A percentile compares a stretch with the other conserved stretches of the same genome.
phyloP scores from a whole-genome alignment of 2,888 invertebrate species.

The Eupithecia tripunctaria region DNA sequence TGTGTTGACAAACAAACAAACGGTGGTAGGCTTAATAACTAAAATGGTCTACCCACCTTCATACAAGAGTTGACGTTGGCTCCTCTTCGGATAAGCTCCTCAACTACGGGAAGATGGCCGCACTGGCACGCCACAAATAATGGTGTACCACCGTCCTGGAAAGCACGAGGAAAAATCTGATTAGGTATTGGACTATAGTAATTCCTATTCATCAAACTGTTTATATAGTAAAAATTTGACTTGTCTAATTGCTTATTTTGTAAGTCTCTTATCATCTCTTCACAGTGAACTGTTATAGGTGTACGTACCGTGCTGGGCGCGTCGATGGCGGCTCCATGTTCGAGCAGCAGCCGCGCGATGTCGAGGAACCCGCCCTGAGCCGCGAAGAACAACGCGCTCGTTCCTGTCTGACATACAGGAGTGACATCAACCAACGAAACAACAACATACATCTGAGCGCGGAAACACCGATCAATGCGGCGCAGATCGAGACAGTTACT shows the following conservation, averaged over 20 bases:
- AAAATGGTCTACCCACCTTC: constrained; percentile 85
- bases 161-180: background rate
- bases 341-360: constrained; percentile 90
- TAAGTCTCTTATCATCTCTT: too few species aligned
- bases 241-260: too few species aligned
- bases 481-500: background rate
- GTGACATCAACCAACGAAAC: constrained; percentile 6
- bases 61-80: constrained; percentile 92
- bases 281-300: too few species aligned
- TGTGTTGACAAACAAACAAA: too few species aligned
- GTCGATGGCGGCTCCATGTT: constrained; percentile 91
- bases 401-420: constrained; percentile 89
- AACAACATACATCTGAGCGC: background rate
- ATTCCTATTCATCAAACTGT: too few species aligned
- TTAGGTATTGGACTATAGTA: too few species aligned
- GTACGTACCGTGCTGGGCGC: constrained; percentile 86
- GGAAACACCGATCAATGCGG: background rate
- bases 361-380: constrained; percentile 96
- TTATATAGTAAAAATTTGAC: too few species aligned
- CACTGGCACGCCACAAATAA: constrained; percentile 96
- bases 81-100: constrained; percentile 92
- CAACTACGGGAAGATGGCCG: constrained; percentile 94
- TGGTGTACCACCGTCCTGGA: constrained; percentile 97
- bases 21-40: background rate
- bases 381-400: constrained; percentile 96